Conservation (phyloP, 2,797 vertebrate species). For the Schizothorax lantsangensis region DNA sequence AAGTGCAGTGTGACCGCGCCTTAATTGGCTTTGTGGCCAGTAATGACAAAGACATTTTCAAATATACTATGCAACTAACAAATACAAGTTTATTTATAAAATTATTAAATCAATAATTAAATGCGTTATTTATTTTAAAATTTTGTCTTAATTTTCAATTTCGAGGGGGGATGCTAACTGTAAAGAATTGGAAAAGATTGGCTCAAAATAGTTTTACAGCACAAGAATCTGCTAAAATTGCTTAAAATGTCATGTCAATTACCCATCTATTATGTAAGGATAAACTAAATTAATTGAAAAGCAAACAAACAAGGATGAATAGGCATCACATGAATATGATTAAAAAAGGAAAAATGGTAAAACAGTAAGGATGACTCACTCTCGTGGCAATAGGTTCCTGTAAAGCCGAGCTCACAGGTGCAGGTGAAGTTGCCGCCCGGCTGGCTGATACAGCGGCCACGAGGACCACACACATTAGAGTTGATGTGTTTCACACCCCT, state of each 20-base stretch:
- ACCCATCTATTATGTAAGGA: not conserved
- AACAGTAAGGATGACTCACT: constrained; percentile 77
- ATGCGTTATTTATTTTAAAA: not conserved
- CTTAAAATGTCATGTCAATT: not conserved
- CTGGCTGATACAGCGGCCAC: constrained; percentile 89
- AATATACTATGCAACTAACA: too few relatives aligned
- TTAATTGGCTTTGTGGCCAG: not conserved
- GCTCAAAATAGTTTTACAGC: not conserved
- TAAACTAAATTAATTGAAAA: not conserved
- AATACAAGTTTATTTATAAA: not conserved
- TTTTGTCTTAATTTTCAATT: not conserved
- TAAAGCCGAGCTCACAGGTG: constrained; percentile 90
- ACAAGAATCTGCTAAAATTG: not conserved
- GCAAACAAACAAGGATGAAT: too few relatives aligned
- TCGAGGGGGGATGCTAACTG: too few relatives aligned
- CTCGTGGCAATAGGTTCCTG: constrained; percentile 94
- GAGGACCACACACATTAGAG: constrained; percentile 89
- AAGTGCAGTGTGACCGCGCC: too few relatives aligned
- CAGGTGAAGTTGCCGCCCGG: constrained; percentile 93
- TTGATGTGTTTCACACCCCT: constrained; percentile 81
- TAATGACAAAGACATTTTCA: not conserved
- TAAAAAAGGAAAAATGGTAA: not conserved
- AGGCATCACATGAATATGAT: not conserved
- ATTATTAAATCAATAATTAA: not conserved
- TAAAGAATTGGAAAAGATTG: not conserved